These are phyloP conservation scores for Eilema caniola DNA, from an alignment of 2,888 invertebrate species.

Conservation along the genomic window DNA sequence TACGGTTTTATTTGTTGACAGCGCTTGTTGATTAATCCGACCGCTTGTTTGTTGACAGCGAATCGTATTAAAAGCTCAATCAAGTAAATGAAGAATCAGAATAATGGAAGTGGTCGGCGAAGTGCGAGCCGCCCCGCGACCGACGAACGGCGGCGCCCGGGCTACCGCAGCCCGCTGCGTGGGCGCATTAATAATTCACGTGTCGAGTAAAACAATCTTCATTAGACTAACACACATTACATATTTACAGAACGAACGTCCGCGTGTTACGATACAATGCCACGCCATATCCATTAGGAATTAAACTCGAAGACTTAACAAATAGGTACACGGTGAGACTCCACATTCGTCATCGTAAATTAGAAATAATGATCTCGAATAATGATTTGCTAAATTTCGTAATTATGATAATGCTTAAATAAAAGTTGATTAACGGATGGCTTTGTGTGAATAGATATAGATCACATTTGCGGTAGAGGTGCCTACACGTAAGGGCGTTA, in stretches of 20 bases:
- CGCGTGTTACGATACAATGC: conserved; percentile 56
- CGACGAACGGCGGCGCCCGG: conserved; percentile 39
- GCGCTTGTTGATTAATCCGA: conserved; percentile 80
- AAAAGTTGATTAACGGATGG: conserved; percentile 50
- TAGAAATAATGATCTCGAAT: conserved; percentile 72
- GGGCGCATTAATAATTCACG: conserved; percentile 86
- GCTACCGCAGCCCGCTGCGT: conserved; percentile 81
- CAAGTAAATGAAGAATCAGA: conserved; percentile 87
- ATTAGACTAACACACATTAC: conserved; percentile 83
- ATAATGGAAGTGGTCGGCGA: conserved; percentile 79
- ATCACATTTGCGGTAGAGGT: conserved; percentile 50
- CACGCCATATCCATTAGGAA: conserved; percentile 67
- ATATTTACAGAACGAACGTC: conserved; percentile 67
- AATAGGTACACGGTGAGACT: conserved; percentile 39
- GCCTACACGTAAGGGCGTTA: conserved; percentile 41
- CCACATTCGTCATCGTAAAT: conserved; percentile 61
- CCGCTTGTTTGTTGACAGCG: conserved; percentile 78
- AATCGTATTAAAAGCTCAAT: conserved; percentile 87
- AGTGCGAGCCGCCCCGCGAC: conserved; percentile 25
- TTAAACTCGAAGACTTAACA: conserved; percentile 58
- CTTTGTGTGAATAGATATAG: conserved; percentile 48
- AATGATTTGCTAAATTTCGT: conserved; percentile 80
- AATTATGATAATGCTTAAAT: conserved; percentile 69
- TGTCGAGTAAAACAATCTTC: conserved; percentile 83
- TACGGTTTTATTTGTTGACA: conserved; percentile 72